Evolutionary conservation across 2,113 vertebrate species (phyloP), one percentile per base, ranked within the genome.

Genomic region (Pollachius pollachius): DNA sequence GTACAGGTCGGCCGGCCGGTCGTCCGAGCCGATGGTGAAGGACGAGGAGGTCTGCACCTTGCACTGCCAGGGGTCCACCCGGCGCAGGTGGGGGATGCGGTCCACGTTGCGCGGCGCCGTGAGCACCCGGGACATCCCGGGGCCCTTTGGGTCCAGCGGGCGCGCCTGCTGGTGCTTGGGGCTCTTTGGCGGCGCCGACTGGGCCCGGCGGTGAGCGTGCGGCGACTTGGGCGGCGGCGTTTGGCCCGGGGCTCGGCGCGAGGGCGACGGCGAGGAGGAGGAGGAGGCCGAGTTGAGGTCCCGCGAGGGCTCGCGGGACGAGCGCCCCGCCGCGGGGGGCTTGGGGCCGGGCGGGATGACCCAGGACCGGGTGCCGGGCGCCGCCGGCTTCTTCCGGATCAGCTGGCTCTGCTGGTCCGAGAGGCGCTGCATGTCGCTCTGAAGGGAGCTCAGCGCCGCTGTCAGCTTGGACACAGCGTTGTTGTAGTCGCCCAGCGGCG

Each of bases 341-440:
- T 89, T 92, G 34, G 83, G 81, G 65, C 84, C 87, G 19, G 90
- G 77, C 37, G 92, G 88, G 83, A 95, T 93, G 58, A 94, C 92
- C 93, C 94, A 94, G 0, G 94, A 80, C 2, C 41, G 5, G 41
- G 93, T 87, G 59, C 72, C 79, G 4, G 89, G 0, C 48, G 80
- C 52, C 18, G 68, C 0, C 5, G 81, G 9, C 64, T 93, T 94
- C 0, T 94, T 93, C 3, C 92, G 92, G 70, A 98, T 73, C 0
- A 98, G 79, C 37, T 93, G 90, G 41, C 92, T 92, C 78, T 98
- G 96, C 74, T 98, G 96, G 8, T 93, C 92, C 0, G 94, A 93
- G 67, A 98, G 84, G 6, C 95, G 89, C 68, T 96, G 94, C 96
- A 98, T 96, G 80, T 98, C 96, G 48, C 84, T 77, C 65, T 97